phyloP scores from a whole-genome alignment of 2,113 vertebrate genomes.

The Gracilinanus agilis region DNA sequence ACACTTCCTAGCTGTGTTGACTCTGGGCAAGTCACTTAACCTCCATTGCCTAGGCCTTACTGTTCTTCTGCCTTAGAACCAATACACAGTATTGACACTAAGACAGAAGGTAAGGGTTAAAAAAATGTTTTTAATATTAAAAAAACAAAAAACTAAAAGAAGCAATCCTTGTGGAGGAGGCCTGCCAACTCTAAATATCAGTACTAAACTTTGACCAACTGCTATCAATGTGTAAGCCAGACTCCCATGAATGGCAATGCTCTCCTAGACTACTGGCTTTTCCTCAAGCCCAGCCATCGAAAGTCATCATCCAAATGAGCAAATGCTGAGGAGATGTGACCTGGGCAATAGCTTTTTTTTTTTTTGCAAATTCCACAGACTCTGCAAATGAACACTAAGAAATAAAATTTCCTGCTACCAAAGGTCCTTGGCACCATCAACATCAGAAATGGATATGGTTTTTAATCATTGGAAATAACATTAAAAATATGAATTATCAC shows the following conservation, averaged over 20 bases:
- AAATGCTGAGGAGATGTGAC: background rate
- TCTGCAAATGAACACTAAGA: background rate
- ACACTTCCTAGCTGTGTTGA: too few species aligned
- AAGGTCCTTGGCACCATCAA: background rate
- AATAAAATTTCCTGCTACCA: background rate
- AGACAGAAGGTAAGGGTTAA: too few species aligned
- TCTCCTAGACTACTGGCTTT: background rate
- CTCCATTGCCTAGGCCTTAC: too few species aligned
- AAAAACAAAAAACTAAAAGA: background rate
- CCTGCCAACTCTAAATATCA: background rate
- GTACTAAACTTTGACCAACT: background rate
- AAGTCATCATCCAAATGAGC: background rate
- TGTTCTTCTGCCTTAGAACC: too few species aligned
- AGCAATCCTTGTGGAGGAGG: background rate
- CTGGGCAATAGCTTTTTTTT: too few species aligned
- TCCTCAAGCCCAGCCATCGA: background rate
- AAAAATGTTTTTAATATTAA: too few species aligned
- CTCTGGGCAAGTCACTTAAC: too few species aligned
- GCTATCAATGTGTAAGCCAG: background rate
- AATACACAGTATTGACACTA: too few species aligned
- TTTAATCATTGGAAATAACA: background rate
- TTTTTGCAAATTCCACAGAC: background rate
- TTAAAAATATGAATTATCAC: background rate
- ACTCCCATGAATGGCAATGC: background rate
- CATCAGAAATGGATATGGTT: background rate